Evolutionary conservation across 2,113 vertebrate species (phyloP), one percentile per base, ranked within the genome.

Genomic region (Oryzias curvinotus): DNA sequence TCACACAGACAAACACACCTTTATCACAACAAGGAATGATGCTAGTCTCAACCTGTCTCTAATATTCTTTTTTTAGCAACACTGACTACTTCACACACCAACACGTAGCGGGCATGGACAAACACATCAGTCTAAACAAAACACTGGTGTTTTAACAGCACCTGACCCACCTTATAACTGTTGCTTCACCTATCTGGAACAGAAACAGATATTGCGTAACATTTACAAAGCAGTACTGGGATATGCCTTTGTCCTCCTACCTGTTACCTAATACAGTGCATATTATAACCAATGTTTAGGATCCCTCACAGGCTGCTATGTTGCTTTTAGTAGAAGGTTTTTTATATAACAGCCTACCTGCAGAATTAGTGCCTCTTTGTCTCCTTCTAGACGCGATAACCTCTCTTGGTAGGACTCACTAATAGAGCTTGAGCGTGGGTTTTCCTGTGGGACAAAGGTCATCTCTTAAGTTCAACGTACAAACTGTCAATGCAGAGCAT

Each of bases 291-390:
- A 57, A 52, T 58, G 59, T 79, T 64, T 58, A 63, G 53, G 85
- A 75, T 73, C 51, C 43, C 36, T 64, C 28, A 14, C 45, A 59
- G 26, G 3, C 52, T 54, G 28, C 16, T 36, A 5, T 53, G 16
- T 25, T 18, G 10, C 1, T 14, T 54, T 56, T 43, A 4, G 10
- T 50, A 25, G 6, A 59, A 46, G 7, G 59, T 55, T 12, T n/a
- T 53, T 26, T 5, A 21, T 47, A 43, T 26, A 62, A 36, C n/a
- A 49, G 65, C 85, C 85, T 65, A 98, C 97, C 97, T 99, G 97
- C 65, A 98, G 85, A 82, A 98, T 95, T 55, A 99, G 92, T 0
- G 96, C 98, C 74, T 99, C 96, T 87, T 98, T 98, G 88, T 99
- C 97, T 50, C 95, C 96, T 88, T 99, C 97, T 91, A 99, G 90